Base-by-base conservation (phyloP, 2,888 invertebrate species). In the Nomada lathburiana region DNA sequence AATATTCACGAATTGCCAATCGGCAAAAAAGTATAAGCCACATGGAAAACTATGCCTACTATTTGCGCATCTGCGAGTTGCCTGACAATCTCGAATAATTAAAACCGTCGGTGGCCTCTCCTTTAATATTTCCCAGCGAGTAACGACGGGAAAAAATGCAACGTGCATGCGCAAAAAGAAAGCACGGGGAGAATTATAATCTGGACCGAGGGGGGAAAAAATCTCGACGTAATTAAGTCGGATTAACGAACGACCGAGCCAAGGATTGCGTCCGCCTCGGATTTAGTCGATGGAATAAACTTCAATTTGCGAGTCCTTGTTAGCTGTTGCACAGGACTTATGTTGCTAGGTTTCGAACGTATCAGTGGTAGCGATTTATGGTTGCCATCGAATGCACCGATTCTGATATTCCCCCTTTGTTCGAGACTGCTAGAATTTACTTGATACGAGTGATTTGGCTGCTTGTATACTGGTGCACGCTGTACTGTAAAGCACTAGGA, bases 201-300 rank as follows among this genome's bases (percentile, higher is more conserved):
- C 23, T n/a, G 26, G 16, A 29, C 47, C 47, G 47, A 16, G 16
- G n/a, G 47, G 47, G 16, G 13, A 2, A 36, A 23, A n/a, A 23
- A 52, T 75, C 67, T n/a, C 44, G 59, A 23, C 16, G n/a, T 67
- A 65, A 74, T 59, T 67, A 59, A 65, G 18, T 20, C 20, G 57
- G 36, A 65, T 67, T 67, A 67, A 74, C 67, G 59, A 59, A 65
- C 36, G 53, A n/a, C 2, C n/a, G 47, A 47, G 47, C 23, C 26
- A 18, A 59, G 59, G 20, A 50, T 36, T 47, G 42, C n/a, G 16
- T 20, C 9, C 18, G n/a, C 13, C 44, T 63, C 26, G 18, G n/a
- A 55, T 62, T 47, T 23, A 42, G 2, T 20, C 55, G 3, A 50
- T 18, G 29, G 44, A 47, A 57, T 18, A 47, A 76, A 69, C 44